Conservation (phyloP, 2,113 vertebrate genomes). For the Salvelinus fontinalis region DNA sequence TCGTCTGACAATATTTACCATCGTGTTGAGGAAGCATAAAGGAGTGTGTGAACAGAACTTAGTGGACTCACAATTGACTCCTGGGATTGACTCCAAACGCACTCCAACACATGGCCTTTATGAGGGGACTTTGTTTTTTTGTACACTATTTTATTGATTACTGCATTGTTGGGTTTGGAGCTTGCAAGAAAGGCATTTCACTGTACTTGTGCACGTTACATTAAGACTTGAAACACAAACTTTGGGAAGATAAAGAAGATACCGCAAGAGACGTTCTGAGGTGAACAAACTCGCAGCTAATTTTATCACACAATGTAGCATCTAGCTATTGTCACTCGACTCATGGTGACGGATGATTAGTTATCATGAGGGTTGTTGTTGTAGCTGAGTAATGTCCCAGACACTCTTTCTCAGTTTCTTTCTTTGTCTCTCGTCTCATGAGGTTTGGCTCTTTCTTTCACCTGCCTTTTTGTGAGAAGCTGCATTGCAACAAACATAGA, state of each 20-base stretch:
- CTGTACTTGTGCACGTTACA: no score
- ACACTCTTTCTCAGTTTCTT: slow-evolving; percentile 14
- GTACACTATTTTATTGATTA: no score
- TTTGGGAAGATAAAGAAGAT: slow-evolving; percentile 37
- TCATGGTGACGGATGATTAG: slow-evolving; percentile 57
- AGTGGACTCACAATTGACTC: slow-evolving; percentile 36
- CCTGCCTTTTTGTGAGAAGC: background rate
- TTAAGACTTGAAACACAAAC: background rate
- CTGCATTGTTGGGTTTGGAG: no score
- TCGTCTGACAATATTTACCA: slow-evolving; percentile 60
- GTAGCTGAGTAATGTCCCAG: slow-evolving; percentile 70
- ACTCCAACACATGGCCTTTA: background rate
- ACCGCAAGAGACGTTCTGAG: slow-evolving; percentile 43
- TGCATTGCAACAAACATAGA: slow-evolving; percentile 2
- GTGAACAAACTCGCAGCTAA: slow-evolving; percentile 55
- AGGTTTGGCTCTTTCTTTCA: slow-evolving; percentile 12
- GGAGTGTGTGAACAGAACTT: slow-evolving; percentile 48
- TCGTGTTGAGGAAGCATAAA: slow-evolving; percentile 50
- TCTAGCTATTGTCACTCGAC: slow-evolving; percentile 42
- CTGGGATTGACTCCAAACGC: slow-evolving; percentile 24
- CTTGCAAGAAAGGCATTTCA: no score
- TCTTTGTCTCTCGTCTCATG: slow-evolving; percentile 40
- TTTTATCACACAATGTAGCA: slow-evolving; percentile 58
- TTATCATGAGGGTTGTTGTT: slow-evolving; percentile 64
- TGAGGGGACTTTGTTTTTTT: background rate